Percentiles rank a stretch among this genome's conserved stretches.
These are phyloP conservation scores for cattle (Bos taurus) DNA, from an alignment of 2,113 vertebrate genomes.

Conservation along the genomic window ARS-UCD2.0 NC_037349.1:22735001-22735500, in stretches of 20 bases:
- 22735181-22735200: neutral
- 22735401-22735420: neutral
- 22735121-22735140: neutral
- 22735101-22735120: neutral
- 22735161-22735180: neutral
- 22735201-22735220: neutral
- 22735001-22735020: neutral
- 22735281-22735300: neutral
- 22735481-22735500: neutral
- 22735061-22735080: neutral
- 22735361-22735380: neutral
- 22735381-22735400: neutral
- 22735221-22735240: neutral
- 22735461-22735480: neutral
- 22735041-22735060: neutral
- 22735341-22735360: neutral
- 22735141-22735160: neutral
- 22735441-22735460: neutral
- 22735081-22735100: neutral
- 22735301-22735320: neutral
- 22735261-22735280: neutral
- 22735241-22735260: neutral
- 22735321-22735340: neutral
- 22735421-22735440: neutral
- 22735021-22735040: neutral